These are phyloP conservation scores for Diceros bicornis DNA, from an alignment of 2,797 vertebrate species.

Conservation along the genomic window DNA sequence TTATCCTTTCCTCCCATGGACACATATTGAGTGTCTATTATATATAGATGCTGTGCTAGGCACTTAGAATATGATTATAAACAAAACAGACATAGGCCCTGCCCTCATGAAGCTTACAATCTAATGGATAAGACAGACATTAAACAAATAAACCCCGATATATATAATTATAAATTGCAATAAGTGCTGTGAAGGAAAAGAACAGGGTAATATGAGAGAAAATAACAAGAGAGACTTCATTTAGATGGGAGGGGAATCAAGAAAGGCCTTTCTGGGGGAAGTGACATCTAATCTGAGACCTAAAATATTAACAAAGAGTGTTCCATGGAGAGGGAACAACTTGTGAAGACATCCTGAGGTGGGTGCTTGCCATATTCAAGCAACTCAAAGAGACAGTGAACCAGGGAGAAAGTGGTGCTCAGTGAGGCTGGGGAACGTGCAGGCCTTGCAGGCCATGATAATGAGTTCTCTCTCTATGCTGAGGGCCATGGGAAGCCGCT, in stretches of 20 bases:
- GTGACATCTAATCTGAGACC: background rate
- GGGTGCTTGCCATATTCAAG: background rate
- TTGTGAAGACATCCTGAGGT: background rate
- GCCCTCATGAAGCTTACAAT: background rate
- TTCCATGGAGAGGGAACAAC: background rate
- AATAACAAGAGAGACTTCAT: background rate
- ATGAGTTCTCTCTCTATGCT: background rate
- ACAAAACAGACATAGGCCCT: background rate
- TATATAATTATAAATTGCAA: constrained; percentile 20
- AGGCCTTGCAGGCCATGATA: background rate
- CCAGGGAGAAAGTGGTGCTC: background rate
- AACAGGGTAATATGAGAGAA: background rate
- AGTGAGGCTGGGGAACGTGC: background rate
- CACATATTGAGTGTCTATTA: background rate
- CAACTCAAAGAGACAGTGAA: background rate
- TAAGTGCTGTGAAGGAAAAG: background rate
- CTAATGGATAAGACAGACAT: background rate
- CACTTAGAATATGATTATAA: constrained; percentile 42
- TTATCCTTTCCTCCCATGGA: background rate
- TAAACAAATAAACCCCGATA: background rate
- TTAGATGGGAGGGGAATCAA: background rate
- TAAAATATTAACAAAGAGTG: constrained; percentile 19
- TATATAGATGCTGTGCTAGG: background rate
- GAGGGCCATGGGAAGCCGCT: background rate
- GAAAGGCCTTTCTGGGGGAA: constrained; percentile 26